A percentile compares a stretch with the other conserved stretches of the same genome.
Conservation (phyloP, 2,797 vertebrate genomes). For the Trachurus trachurus region DNA sequence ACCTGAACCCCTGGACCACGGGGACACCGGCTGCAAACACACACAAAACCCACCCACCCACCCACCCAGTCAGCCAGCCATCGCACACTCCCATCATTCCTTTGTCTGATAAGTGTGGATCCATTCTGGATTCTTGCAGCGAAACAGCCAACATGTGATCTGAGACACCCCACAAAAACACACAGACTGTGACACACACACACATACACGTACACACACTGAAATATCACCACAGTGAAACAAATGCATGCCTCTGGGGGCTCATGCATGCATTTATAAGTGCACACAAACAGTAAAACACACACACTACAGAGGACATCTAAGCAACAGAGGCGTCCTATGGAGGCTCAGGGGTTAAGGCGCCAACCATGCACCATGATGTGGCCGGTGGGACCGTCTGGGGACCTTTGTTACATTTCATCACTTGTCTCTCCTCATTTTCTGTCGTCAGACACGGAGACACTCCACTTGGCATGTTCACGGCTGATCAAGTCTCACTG, state of each 20-base stretch:
- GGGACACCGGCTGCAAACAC: slow-evolving; percentile 19
- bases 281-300: slow-evolving; percentile 5
- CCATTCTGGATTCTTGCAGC: slow-evolving; percentile 5
- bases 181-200: neutral
- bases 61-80: neutral
- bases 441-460: neutral
- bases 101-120: slow-evolving; percentile 61
- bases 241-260: slow-evolving; percentile 14
- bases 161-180: slow-evolving; percentile 6
- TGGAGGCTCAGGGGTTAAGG: neutral
- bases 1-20: slow-evolving; percentile 72
- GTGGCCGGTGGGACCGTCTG: neutral
- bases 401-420: neutral
- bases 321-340: neutral
- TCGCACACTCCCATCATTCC: slow-evolving; percentile 42
- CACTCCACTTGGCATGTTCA: neutral
- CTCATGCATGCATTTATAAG: neutral
- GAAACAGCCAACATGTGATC: slow-evolving; percentile 13
- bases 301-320: slow-evolving; percentile 5
- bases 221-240: neutral
- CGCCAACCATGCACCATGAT: neutral
- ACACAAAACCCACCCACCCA: slow-evolving; percentile 7
- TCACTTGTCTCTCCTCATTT: neutral
- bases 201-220: neutral
- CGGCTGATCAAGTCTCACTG: neutral